Evolutionary conservation across 2,797 vertebrate genomes (phyloP).

Genomic region (Carduelis carduelis): DNA sequence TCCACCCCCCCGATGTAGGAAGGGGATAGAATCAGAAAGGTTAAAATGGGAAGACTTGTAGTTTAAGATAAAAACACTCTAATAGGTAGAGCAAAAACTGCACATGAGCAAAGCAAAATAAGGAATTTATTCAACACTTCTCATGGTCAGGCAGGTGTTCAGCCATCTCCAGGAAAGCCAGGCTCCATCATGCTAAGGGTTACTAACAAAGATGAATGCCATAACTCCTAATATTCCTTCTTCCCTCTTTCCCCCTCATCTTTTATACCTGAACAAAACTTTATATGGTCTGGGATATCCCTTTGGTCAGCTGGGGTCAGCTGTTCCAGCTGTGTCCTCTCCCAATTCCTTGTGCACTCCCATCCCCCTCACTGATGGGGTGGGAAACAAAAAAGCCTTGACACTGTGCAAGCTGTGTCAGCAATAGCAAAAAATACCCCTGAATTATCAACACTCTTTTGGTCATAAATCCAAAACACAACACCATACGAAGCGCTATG

Average conservation of each 20-base stretch:
- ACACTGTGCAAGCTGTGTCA: background rate
- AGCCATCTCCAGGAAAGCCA: background rate
- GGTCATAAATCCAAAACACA: background rate
- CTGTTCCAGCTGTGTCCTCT: background rate
- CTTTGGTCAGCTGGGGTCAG: background rate
- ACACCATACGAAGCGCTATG: background rate
- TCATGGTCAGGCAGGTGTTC: background rate
- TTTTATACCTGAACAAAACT: background rate
- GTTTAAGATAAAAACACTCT: background rate
- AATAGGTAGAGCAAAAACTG: background rate
- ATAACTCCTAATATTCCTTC: background rate
- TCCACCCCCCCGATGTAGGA: background rate
- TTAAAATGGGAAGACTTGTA: background rate
- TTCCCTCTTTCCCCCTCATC: background rate
- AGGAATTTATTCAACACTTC: background rate
- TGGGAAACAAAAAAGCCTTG: background rate
- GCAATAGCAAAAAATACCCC: background rate
- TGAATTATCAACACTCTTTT: background rate
- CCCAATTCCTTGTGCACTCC: background rate
- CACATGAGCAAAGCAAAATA: background rate
- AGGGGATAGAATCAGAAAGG: background rate
- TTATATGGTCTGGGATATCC: background rate
- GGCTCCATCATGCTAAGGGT: accelerated
- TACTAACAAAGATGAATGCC: background rate
- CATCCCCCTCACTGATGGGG: accelerated